Evolutionary conservation across 2,888 invertebrate genomes (phyloP).

Genomic region (Trisateles emortualis): DNA sequence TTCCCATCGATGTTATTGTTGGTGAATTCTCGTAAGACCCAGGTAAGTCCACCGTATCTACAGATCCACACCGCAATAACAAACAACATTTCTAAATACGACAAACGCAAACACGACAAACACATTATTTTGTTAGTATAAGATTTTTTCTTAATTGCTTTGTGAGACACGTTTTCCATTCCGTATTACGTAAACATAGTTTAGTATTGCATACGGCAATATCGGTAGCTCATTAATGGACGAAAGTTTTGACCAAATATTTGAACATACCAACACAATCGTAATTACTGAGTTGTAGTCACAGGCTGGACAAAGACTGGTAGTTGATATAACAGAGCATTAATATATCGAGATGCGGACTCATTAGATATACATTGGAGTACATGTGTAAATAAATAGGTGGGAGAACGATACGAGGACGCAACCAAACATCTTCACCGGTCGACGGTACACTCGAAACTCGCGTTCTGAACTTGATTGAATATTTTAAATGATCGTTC

Average conservation of each 20-base stretch:
- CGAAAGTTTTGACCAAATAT: slow-evolving; percentile 83
- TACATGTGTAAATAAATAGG: slow-evolving; percentile 83
- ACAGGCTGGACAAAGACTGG: slow-evolving; percentile 75
- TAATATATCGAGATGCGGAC: slow-evolving; percentile 71
- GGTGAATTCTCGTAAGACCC: slow-evolving; percentile 73
- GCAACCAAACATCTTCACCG: slow-evolving; percentile 73
- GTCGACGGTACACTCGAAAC: slow-evolving; percentile 56
- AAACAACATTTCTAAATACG: slow-evolving; percentile 72
- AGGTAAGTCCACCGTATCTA: slow-evolving; percentile 65
- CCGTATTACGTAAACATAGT: slow-evolving; percentile 73
- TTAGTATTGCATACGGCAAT: slow-evolving; percentile 71
- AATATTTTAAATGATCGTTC: slow-evolving; percentile 42
- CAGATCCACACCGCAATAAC: slow-evolving; percentile 65
- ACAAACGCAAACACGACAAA: slow-evolving; percentile 67
- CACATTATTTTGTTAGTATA: slow-evolving; percentile 64
- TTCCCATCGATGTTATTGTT: slow-evolving; percentile 77
- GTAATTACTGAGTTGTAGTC: slow-evolving; percentile 74
- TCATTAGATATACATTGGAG: slow-evolving; percentile 81
- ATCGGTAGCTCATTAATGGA: slow-evolving; percentile 84
- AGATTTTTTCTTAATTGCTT: slow-evolving; percentile 69
- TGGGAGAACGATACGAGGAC: slow-evolving; percentile 49
- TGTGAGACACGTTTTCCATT: slow-evolving; percentile 66
- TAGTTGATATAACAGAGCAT: slow-evolving; percentile 78
- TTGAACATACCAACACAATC: slow-evolving; percentile 75
- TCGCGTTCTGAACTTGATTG: slow-evolving; percentile 44